phyloP scores from a whole-genome alignment of 2,797 vertebrate genomes.

The Sebastes matsubarae region DNA sequence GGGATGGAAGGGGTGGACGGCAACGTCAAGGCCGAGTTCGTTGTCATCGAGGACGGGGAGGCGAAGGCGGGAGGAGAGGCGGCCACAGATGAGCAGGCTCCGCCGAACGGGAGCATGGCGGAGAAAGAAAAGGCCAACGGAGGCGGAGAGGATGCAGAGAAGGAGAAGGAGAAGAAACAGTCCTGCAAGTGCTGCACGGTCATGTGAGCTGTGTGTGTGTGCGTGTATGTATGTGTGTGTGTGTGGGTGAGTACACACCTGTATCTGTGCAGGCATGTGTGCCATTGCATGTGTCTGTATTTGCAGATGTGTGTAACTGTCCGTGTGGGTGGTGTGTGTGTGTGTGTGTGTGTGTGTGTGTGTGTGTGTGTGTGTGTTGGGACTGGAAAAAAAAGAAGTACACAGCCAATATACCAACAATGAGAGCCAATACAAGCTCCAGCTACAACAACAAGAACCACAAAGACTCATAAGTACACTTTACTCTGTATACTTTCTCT shows the following conservation, averaged over 20 bases:
- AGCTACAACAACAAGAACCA: conserved; percentile 70
- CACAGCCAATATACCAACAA: conserved; percentile 69
- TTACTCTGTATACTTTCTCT: conserved; percentile 76
- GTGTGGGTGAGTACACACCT: conserved; percentile 29
- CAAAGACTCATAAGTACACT: conserved; percentile 77
- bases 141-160: conserved; percentile 80
- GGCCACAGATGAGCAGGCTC: conserved; percentile 79
- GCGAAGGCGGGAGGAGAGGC: conserved; percentile 78
- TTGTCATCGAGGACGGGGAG: conserved; percentile 91
- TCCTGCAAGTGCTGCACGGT: conserved; percentile 94
- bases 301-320: conserved; percentile 52
- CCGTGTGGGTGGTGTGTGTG: conserved; percentile 19
- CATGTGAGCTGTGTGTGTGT: conserved; percentile 85
- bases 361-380: conserved; percentile 42
- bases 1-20: conserved; percentile 86
- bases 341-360: neutral
- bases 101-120: conserved; percentile 89
- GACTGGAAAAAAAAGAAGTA: conserved; percentile 48
- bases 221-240: neutral
- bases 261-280: conserved; percentile 45
- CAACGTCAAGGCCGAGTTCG: conserved; percentile 94
- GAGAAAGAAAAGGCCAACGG: conserved; percentile 82
- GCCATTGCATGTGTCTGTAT: conserved; percentile 58
- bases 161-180: conserved; percentile 91
- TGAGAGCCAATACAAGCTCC: conserved; percentile 70